Percentiles rank a stretch among this genome's conserved stretches.
Evolutionary conservation across 2,797 vertebrate genomes (phyloP).

Genomic region (Crypturellus tataupa): DNA sequence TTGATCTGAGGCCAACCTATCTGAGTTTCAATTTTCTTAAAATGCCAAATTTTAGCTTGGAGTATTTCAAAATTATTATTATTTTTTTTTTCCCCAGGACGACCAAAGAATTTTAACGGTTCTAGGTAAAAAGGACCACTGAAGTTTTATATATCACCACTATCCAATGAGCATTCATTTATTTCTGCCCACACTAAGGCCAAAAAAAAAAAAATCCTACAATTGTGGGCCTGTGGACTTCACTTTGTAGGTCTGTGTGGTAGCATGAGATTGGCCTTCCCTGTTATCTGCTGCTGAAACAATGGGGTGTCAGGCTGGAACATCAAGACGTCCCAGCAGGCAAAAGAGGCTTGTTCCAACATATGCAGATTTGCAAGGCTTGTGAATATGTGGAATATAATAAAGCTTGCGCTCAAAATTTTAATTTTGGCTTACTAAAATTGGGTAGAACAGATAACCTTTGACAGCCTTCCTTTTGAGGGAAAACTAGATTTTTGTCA

Average conservation of each 20-base stretch:
- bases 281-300: neutral
- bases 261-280: neutral
- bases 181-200: neutral
- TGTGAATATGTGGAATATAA: neutral
- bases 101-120: neutral
- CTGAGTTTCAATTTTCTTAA: neutral
- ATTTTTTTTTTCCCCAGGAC: neutral
- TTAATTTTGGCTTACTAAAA: neutral
- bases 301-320: neutral
- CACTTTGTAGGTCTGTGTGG: neutral
- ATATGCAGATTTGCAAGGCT: neutral
- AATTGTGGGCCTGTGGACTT: neutral
- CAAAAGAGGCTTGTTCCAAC: neutral
- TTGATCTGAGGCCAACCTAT: neutral
- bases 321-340: neutral
- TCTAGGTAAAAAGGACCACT: neutral
- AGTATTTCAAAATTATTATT: neutral
- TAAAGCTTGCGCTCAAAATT: neutral
- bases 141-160: neutral
- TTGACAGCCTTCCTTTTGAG: neutral
- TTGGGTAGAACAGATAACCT: neutral
- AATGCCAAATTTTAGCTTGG: neutral
- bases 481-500: neutral
- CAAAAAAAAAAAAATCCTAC: neutral
- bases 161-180: neutral